Percentiles rank a stretch among this genome's conserved stretches.
Conservation (phyloP, 1,140 invertebrate genomes). For the Piezodorus guildinii region DNA sequence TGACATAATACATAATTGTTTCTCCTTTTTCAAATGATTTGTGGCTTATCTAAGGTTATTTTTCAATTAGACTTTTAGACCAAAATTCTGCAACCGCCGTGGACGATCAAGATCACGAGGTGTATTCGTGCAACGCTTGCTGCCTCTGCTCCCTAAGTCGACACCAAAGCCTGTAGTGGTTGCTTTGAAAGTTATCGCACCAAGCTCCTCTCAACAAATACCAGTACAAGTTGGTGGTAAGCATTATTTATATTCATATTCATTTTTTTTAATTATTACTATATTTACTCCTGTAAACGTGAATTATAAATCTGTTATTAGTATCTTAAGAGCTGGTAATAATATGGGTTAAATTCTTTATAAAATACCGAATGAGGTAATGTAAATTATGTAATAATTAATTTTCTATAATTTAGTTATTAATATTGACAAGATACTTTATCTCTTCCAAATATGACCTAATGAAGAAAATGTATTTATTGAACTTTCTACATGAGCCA, state of each 20-base stretch:
- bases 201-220: neutral
- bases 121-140: constrained; percentile 45
- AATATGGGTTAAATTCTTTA: no score
- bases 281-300: neutral
- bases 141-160: constrained; percentile 39
- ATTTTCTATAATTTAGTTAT: no score
- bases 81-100: constrained; percentile 19
- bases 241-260: neutral
- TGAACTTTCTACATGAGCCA: no score
- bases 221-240: neutral
- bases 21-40: constrained; percentile 1
- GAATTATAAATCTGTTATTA: no score
- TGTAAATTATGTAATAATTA: no score
- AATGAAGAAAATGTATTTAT: no score
- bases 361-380: no score
- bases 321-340: no score
- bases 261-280: neutral
- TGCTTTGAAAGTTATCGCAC: neutral
- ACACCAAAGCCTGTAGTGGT: neutral
- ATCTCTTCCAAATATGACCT: no score
- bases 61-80: constrained; percentile 1
- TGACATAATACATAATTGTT: neutral
- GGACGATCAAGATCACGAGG: constrained; percentile 34
- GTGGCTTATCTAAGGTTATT: neutral
- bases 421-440: no score